Base-by-base conservation (phyloP, 1,140 invertebrate genomes). In the Gryllus bimaculatus region DNA sequence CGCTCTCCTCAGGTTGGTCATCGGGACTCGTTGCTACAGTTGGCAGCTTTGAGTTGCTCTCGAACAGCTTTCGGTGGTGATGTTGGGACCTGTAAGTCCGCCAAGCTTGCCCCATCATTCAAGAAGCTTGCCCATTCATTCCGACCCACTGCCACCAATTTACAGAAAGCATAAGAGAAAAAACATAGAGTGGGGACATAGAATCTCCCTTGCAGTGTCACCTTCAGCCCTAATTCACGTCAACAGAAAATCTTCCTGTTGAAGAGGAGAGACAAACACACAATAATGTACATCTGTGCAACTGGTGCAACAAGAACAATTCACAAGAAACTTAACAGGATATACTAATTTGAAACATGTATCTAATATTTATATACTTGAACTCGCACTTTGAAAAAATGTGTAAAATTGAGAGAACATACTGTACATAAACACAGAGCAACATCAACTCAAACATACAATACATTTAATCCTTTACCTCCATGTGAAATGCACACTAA, bases 11-110 rank as follows among this genome's bases (percentile, higher is more conserved):
- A 39, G 8, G 79, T 20, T 79, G 49, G 54, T 81, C 79, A 75
- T 83, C 81, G 12, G 81, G 80, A 76, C 79, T 81, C 74, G 76
- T 81, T 54, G 82, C 79, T 18, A 83, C 81, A 20, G 80, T 81
- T 73, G 82, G 79, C 48, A 83, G 81, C 73, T 83, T 82, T 13
- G 79, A 74, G 79, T 81, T 81, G 78, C 80, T 81, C 77, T 82
- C 82, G n/a, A 82, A 78, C 47, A 81, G 77, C 78, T 82, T 82
- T 26, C 82, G 81, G 54, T 66, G 54, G 54, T 66, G 54, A 74
- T 82, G 82, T 78, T 79, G 75, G 18, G 80, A 78, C 78, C 48
- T 78, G 47, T 73, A 8, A 74, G 47, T 78, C 78, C 78, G 48
- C 47, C n/a, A 78, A 78, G 73, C 26, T 47, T 73, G 66, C 73